Evolutionary conservation across 2,888 invertebrate genomes (phyloP).

Genomic region (Agrypnus murinus): DNA sequence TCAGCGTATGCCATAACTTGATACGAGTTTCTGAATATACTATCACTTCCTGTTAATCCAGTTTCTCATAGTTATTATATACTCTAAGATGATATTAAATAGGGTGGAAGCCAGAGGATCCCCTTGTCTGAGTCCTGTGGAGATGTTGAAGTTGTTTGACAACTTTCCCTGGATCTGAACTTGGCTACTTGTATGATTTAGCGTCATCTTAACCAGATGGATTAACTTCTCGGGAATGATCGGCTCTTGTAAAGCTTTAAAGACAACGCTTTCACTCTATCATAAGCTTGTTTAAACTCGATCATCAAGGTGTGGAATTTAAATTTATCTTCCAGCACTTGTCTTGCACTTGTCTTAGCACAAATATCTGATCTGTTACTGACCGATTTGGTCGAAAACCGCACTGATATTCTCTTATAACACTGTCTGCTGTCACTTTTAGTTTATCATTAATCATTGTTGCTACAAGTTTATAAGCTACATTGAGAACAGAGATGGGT

Average conservation of each 20-base stretch:
- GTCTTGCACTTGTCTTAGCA: background rate
- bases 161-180: background rate
- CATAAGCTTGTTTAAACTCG: background rate
- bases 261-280: background rate
- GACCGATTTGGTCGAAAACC: background rate
- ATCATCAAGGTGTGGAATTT: background rate
- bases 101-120: background rate
- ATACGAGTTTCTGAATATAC: no score
- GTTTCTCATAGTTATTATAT: no score
- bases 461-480: background rate
- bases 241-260: background rate
- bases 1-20: no score
- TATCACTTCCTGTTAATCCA: no score
- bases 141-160: background rate
- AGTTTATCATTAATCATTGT: background rate
- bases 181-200: background rate
- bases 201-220: background rate
- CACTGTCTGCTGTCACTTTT: background rate
- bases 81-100: background rate
- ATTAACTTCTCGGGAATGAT: background rate
- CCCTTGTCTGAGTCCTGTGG: background rate
- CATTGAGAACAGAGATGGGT: background rate
- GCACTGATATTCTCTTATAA: constrained; percentile 3
- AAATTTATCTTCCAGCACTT: background rate
- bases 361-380: no score